Evolutionary conservation across 1,140 invertebrate genomes (phyloP).

Genomic region (Magallana gigas): DNA sequence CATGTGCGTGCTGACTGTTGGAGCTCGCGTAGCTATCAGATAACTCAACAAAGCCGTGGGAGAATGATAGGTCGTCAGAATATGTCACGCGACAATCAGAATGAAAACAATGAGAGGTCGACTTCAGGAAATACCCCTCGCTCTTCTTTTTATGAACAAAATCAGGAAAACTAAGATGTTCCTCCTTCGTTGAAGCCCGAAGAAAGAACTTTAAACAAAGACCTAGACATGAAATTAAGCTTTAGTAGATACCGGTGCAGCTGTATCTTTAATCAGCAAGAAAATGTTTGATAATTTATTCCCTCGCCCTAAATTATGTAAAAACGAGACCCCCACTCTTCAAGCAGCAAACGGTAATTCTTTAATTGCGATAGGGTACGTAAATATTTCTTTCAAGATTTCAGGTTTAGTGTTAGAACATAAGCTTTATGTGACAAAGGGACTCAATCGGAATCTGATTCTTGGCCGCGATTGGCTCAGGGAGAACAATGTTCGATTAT

Average conservation of each 20-base stretch:
- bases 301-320: background rate
- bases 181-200: too few species aligned
- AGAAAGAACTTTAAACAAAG: too few species aligned
- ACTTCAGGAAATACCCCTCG: too few species aligned
- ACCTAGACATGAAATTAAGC: too few species aligned
- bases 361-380: background rate
- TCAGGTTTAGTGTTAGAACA: background rate
- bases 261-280: background rate
- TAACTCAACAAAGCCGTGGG: too few species aligned
- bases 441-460: slow-evolving; percentile 49
- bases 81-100: too few species aligned
- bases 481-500: slow-evolving; percentile 9
- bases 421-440: background rate
- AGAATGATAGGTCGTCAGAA: too few species aligned
- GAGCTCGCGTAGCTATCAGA: too few species aligned
- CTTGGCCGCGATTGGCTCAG: slow-evolving; percentile 30
- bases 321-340: background rate
- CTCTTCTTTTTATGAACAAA: too few species aligned
- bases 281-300: background rate
- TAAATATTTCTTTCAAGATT: background rate
- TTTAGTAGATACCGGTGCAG: background rate
- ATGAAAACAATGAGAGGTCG: too few species aligned
- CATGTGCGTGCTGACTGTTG: too few species aligned
- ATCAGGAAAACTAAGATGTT: too few species aligned
- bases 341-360: background rate